A percentile compares a stretch with the other conserved stretches of the same genome.
These are phyloP conservation scores for Seriola quinqueradiata DNA, from an alignment of 2,113 vertebrate genomes.

Conservation along the genomic window DNA sequence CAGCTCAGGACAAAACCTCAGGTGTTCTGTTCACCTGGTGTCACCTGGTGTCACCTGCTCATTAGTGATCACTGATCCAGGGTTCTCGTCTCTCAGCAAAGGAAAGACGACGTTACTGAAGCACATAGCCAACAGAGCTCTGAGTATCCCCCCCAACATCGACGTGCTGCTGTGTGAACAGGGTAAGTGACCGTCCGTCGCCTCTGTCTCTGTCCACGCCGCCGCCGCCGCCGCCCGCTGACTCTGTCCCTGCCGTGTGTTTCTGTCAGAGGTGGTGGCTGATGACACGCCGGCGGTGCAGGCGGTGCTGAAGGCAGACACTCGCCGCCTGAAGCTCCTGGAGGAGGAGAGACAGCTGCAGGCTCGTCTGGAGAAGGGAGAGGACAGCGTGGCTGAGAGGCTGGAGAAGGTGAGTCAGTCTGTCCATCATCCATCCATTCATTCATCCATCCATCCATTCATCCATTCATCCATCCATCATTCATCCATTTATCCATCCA, in stretches of 20 bases:
- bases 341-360: slow-evolving; percentile 91
- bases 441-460: too few relatives aligned
- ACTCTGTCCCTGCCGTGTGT: background rate
- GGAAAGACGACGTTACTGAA: slow-evolving; percentile 95
- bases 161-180: slow-evolving; percentile 95
- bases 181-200: slow-evolving; percentile 77
- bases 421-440: too few relatives aligned
- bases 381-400: slow-evolving; percentile 87
- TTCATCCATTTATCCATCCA: too few relatives aligned
- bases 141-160: slow-evolving; percentile 95
- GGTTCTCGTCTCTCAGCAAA: slow-evolving; percentile 81
- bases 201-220: background rate
- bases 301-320: slow-evolving; percentile 92
- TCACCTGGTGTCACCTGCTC: too few relatives aligned
- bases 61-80: too few relatives aligned
- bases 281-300: slow-evolving; percentile 93
- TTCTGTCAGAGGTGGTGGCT: slow-evolving; percentile 90
- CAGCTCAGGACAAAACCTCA: too few relatives aligned
- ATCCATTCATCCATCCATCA: too few relatives aligned
- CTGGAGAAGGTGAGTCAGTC: slow-evolving; percentile 87
- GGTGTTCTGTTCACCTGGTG: too few relatives aligned
- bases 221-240: background rate
- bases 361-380: slow-evolving; percentile 88
- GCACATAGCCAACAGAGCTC: slow-evolving; percentile 92
- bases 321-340: slow-evolving; percentile 88